These are phyloP conservation scores for Wasmannia auropunctata DNA, from an alignment of 1,140 invertebrate genomes.

Conservation along the genomic window DNA sequence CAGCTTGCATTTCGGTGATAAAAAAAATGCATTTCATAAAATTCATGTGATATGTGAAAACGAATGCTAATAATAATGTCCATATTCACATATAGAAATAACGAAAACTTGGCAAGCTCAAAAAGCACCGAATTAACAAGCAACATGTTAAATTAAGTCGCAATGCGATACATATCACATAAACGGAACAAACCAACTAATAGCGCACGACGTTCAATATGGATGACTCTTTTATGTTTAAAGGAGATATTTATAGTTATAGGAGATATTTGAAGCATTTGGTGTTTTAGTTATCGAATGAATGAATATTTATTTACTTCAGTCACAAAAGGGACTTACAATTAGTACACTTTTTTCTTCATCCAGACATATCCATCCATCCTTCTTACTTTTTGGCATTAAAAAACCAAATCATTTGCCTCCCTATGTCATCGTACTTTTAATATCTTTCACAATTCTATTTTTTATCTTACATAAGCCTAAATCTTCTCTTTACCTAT, in stretches of 20 bases:
- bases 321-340: too few relatives aligned
- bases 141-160: constrained; percentile 27
- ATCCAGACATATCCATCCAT: too few relatives aligned
- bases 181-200: neutral
- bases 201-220: neutral
- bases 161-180: neutral
- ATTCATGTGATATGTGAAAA: constrained; percentile 5
- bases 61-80: constrained; percentile 30
- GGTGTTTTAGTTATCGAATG: neutral
- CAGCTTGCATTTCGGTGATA: neutral
- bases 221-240: constrained; percentile 2
- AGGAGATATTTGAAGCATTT: neutral
- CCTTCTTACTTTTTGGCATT: too few relatives aligned
- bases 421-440: too few relatives aligned
- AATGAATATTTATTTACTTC: too few relatives aligned
- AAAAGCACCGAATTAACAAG: constrained; percentile 12
- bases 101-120: neutral
- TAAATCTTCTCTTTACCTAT: too few relatives aligned
- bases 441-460: too few relatives aligned
- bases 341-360: too few relatives aligned
- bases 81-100: constrained; percentile 14
- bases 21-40: constrained; percentile 22
- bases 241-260: neutral
- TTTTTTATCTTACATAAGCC: too few relatives aligned
- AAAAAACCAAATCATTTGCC: too few relatives aligned